Evolutionary conservation across 2,888 invertebrate genomes (phyloP), one percentile per base, ranked within the genome.

Genomic region (Drosophila percnosoma): DNA sequence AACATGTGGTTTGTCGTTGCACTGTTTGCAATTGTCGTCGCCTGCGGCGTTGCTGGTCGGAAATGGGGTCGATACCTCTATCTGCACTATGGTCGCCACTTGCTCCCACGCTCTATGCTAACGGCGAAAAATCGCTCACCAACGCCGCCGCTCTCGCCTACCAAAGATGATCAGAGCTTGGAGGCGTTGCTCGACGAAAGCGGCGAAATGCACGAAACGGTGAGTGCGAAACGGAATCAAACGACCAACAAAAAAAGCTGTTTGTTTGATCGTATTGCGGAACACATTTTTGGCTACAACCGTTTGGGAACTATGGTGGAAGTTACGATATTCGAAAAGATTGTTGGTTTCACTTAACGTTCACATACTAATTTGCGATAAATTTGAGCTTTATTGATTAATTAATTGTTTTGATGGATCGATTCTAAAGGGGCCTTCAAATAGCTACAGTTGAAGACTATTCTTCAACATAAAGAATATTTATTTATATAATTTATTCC

Each of bases 151-250:
- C 80, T 91, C 45, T 87, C 91, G 36, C 90, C 92, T 18, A 81
- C 87, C 31, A 91, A 90, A 73, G 91, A 92, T 71, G 91, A 90
- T 82, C 91, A 92, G 72, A 92, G 87, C 75, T 81, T 93, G 58
- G 93, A 93, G 80, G 87, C 91, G 21, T 79, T 91, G 69, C 86
- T 92, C 45, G 93, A 92, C 73, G 91, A 91, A 73, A 90, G 92
- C 76, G 87, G 91, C 5, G 92, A 93, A 87, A 92, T 92, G 91
- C 90, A 92, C 54, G 92, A 91, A 83, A 93, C 93, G 92, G 93
- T 93, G 86, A 92, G 92, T 69, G 61, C 13, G 24, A 24, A 7
- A 24, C 33, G 21, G 21, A 54, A 61, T 6, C 8, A 13, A 24
- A 45, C 2, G 15, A 4, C 24, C 8, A 45, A 24, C 21, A 15